Conservation (phyloP, 2,797 vertebrate genomes). For the Hyperoplus immaculatus region DNA sequence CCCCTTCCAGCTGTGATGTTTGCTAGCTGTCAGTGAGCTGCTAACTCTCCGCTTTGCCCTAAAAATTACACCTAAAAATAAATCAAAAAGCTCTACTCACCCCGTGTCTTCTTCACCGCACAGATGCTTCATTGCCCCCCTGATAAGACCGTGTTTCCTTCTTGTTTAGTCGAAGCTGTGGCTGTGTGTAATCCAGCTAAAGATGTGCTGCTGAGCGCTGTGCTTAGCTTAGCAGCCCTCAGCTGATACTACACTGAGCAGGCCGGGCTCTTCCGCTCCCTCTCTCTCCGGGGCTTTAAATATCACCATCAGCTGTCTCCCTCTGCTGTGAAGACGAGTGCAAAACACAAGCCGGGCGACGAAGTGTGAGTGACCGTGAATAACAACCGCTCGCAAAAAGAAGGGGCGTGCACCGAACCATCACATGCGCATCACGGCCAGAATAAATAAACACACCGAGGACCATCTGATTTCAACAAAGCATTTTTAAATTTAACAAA, state of each 20-base stretch:
- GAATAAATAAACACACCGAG: not conserved
- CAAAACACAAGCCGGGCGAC: constrained; percentile 18
- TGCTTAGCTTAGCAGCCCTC: constrained; percentile 34
- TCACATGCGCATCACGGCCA: not conserved
- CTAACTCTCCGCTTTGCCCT: not conserved
- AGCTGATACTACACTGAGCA: constrained; percentile 41
- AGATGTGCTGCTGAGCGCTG: not conserved
- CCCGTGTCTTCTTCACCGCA: constrained; percentile 6
- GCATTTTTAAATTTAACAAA: too few relatives aligned
- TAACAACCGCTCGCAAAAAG: constrained; percentile 38
- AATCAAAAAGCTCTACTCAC: constrained; percentile 46
- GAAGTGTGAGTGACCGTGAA: not conserved
- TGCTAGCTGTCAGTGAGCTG: constrained; percentile 40
- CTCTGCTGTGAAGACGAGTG: not conserved
- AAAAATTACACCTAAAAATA: not conserved
- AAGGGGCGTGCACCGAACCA: constrained; percentile 26
- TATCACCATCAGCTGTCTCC: constrained; percentile 42
- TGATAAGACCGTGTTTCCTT: not conserved
- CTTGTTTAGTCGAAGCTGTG: constrained; percentile 12
- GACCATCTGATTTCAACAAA: not conserved
- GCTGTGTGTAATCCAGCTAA: constrained; percentile 4
- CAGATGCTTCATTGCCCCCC: not conserved
- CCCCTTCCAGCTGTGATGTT: constrained; percentile 35
- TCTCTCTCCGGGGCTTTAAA: constrained; percentile 52
- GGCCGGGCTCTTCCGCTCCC: constrained; percentile 59